Evolutionary conservation across 2,797 vertebrate species (phyloP).

Genomic region (Poeciliopsis infans): DNA sequence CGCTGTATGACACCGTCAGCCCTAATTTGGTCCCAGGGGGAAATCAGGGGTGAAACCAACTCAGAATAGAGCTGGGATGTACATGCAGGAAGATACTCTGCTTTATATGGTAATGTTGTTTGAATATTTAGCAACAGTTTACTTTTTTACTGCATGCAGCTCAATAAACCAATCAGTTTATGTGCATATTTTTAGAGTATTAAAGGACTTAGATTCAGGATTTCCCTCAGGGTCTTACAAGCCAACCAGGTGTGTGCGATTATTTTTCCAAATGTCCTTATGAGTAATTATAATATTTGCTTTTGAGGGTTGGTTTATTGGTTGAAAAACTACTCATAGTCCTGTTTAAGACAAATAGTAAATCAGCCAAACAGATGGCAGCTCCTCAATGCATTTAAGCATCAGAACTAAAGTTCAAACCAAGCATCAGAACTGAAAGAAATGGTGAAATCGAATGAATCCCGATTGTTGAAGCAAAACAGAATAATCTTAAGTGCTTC

Average conservation of each 20-base stretch:
- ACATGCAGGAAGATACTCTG: constrained; percentile 9
- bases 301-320: not conserved
- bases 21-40: constrained; percentile 43
- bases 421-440: not conserved
- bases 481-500: not conserved
- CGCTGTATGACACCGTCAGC: constrained; percentile 57
- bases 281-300: not conserved
- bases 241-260: not conserved
- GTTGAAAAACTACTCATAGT: not conserved
- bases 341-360: not conserved
- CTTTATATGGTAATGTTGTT: constrained; percentile 6
- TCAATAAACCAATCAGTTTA: not conserved
- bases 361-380: not conserved
- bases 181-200: not conserved
- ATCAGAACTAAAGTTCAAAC: not conserved
- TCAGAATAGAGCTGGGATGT: constrained; percentile 37
- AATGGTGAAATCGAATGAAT: not conserved
- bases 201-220: not conserved
- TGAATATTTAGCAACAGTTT: not conserved
- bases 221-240: not conserved
- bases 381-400: not conserved
- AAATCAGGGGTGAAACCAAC: constrained; percentile 44
- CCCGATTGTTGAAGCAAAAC: not conserved
- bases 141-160: not conserved
- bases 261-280: not conserved